A percentile compares a stretch with the other conserved stretches of the same genome.
Evolutionary conservation across 2,113 vertebrate species (phyloP).

Genomic region (Ploceus nigricollis): DNA sequence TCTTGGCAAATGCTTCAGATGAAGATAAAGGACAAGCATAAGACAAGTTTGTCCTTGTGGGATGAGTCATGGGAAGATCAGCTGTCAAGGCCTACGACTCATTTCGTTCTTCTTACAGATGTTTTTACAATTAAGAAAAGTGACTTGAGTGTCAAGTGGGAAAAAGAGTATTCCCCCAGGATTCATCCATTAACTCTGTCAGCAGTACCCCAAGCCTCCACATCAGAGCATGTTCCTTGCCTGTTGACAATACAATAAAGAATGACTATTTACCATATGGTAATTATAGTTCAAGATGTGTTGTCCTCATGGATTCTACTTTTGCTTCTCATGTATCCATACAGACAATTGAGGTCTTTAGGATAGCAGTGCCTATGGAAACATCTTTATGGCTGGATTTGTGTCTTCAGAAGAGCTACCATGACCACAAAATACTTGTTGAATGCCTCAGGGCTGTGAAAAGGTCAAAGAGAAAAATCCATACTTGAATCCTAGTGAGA

Average conservation of each 20-base stretch:
- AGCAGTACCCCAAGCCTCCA: conserved; percentile 21
- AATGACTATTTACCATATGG: conserved; percentile 35
- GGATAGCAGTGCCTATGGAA: neutral
- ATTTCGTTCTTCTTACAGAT: conserved; percentile 50
- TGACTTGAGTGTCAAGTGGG: conserved; percentile 46
- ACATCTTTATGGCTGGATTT: neutral
- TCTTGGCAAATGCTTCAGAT: conserved; percentile 12
- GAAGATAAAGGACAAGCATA: conserved; percentile 22
- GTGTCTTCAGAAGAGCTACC: neutral
- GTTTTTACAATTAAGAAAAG: conserved; percentile 53
- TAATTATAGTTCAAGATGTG: conserved; percentile 58
- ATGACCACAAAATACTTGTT: neutral
- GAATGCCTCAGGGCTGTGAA: neutral
- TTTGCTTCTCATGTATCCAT: neutral
- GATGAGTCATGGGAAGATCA: conserved; percentile 34
- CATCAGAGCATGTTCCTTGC: conserved; percentile 39
- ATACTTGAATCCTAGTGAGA: neutral
- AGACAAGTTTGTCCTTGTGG: conserved; percentile 45
- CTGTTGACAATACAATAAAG: conserved; percentile 55
- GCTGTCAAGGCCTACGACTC: conserved; percentile 54
- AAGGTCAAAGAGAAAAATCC: conserved; percentile 17
- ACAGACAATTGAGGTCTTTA: neutral
- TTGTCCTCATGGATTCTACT: conserved; percentile 39
- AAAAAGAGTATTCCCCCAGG: conserved; percentile 33
- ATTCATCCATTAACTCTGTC: conserved; percentile 49